A percentile compares a stretch with the other conserved stretches of the same genome.
Evolutionary conservation across 2,888 invertebrate genomes (phyloP).

Genomic region (Polyommatus iphigenia): DNA sequence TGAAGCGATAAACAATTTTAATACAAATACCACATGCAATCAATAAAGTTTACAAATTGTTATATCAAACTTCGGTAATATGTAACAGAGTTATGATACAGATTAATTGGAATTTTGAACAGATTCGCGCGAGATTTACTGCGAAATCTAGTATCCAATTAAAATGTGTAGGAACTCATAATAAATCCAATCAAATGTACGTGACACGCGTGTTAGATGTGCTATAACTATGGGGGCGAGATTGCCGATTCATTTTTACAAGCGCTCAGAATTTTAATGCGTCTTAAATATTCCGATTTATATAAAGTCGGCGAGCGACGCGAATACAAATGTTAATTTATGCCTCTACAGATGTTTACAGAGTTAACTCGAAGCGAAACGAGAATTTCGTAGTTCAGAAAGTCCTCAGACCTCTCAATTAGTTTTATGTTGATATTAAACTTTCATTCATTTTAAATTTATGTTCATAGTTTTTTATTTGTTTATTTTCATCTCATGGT

Average conservation of each 20-base stretch:
- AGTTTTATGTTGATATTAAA: neutral
- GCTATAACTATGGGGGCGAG: neutral
- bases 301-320: neutral
- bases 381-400: conserved; percentile 11
- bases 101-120: neutral
- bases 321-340: conserved; percentile 22
- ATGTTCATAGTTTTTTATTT: neutral
- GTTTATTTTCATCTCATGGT: neutral
- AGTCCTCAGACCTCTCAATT: conserved; percentile 2
- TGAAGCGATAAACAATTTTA: neutral
- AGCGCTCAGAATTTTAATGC: conserved; percentile 23
- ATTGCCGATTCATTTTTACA: conserved; percentile 19
- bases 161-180: conserved; percentile 9
- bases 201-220: conserved; percentile 18
- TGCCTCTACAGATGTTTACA: conserved; percentile 17
- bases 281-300: conserved; percentile 20
- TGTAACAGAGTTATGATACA: neutral
- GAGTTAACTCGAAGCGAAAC: conserved; percentile 3
- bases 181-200: conserved; percentile 18
- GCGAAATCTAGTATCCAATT: conserved; percentile 7
- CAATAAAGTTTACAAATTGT: conserved; percentile 10
- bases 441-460: neutral
- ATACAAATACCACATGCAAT: neutral
- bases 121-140: neutral
- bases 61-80: conserved; percentile 1